These are phyloP conservation scores for Pemphredon lugubris DNA, from an alignment of 2,888 invertebrate species.

Conservation along the genomic window DNA sequence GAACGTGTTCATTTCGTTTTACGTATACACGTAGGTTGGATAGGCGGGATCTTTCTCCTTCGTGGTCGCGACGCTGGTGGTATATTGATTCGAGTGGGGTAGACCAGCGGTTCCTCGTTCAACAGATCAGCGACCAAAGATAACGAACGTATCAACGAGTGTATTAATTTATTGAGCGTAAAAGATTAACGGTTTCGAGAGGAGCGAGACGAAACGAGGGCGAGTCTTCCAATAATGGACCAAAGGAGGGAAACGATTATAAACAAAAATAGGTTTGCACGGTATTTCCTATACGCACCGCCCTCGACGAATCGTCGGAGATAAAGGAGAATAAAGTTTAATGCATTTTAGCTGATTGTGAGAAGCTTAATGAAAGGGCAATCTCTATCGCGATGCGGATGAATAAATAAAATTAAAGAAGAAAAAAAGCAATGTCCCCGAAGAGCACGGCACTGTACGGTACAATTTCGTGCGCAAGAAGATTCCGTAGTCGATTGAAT, in stretches of 20 bases:
- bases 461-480: constrained; percentile 44
- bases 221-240: not conserved
- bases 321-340: too few relatives aligned
- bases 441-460: constrained; percentile 33
- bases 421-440: constrained; percentile 44
- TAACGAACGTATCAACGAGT: too few relatives aligned
- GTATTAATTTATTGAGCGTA: constrained; percentile 27
- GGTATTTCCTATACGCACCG: not conserved
- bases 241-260: constrained; percentile 5
- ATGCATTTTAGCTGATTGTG: too few relatives aligned
- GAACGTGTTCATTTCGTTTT: too few relatives aligned
- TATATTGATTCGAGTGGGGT: constrained; percentile 11
- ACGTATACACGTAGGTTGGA: too few relatives aligned
- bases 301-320: not conserved
- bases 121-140: constrained; percentile 8
- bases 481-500: constrained; percentile 55
- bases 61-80: too few relatives aligned
- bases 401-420: constrained; percentile 45
- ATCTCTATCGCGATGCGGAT: not conserved
- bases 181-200: constrained; percentile 30
- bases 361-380: too few relatives aligned
- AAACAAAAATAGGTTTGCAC: constrained; percentile 11
- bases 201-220: constrained; percentile 4
- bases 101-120: constrained; percentile 11
- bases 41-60: too few relatives aligned